Base-by-base conservation (phyloP, 92 coral and sea anemone genomes). In the Heliopora coerulea region DNA sequence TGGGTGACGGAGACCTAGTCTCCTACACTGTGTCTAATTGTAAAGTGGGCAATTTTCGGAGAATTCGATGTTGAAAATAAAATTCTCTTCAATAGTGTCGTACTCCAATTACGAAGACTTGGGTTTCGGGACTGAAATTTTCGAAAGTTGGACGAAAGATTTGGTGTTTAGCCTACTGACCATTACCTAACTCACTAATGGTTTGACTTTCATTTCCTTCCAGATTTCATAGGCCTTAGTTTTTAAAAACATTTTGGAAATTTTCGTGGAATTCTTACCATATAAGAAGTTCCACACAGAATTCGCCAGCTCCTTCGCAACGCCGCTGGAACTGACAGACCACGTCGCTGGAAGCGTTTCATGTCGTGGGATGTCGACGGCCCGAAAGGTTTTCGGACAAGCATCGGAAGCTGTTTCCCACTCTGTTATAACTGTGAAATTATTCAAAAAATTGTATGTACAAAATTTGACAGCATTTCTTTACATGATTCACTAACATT, bases 181-280 rank as follows among this genome's bases (percentile, higher is more conserved):
- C 1, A 8, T 4, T 37, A 12, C 6, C 12, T 37, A 37, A 4
- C 12, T 37, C 3, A 17, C 18, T 18, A 18, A 30, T 59, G 1
- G 11, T 2, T 59, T 30, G 1, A 13, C 21, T 59, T 59, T 59
- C 28, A 28, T 59, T 28, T 14, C 3, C 20, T 65, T 65, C 25
- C 54, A 67, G 74, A 49, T 67, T 44, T 67, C 74, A 67, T 48
- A 46, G 74, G 15, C 74, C 74, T 21, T 67, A 56, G 48, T 25
- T 15, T 26, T 44, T 10, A 26, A 67, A 44, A 39, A 29, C 42
- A 41, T 21, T 13, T 18, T 46, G 13, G 34, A 46, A 24, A 23
- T 67, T 14, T 46, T 25, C 59, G 48, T 20, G 54, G 57, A 41
- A 1, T 26, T 66, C 41, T 44, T 14, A 20, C 26, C 25, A n/a